phyloP scores from a whole-genome alignment of 2,113 vertebrate genomes.

The Tragelaphus scriptus region DNA sequence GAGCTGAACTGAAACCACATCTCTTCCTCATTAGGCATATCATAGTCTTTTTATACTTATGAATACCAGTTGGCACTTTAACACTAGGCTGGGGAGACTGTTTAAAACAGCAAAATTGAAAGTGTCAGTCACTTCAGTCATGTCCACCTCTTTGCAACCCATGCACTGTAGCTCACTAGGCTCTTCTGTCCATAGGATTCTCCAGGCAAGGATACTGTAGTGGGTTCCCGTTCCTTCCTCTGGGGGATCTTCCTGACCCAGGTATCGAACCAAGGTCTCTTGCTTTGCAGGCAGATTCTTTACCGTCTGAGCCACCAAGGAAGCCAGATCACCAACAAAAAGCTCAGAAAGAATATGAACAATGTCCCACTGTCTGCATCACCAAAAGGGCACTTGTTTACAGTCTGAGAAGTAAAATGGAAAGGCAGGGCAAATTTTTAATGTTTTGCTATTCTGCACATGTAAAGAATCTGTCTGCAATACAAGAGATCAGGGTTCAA shows the following conservation, averaged over 20 bases:
- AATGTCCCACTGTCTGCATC: not conserved
- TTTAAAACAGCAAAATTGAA: not conserved
- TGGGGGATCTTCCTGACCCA: accelerated
- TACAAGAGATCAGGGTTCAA: not conserved
- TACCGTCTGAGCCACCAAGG: not conserved
- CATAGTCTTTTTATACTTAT: not conserved
- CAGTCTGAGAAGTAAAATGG: not conserved
- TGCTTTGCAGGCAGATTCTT: not conserved
- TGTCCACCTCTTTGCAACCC: not conserved
- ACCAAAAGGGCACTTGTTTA: not conserved
- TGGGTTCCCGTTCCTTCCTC: not conserved
- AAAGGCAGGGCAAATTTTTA: not conserved
- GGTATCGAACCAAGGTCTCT: not conserved
- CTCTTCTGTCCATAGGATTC: not conserved
- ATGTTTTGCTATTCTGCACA: not conserved
- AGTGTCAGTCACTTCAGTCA: accelerated
- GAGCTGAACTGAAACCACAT: not conserved
- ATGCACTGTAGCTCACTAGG: not conserved
- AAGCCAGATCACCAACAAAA: not conserved
- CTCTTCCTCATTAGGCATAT: not conserved
- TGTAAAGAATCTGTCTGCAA: not conserved
- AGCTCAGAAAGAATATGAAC: not conserved
- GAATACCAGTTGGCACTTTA: not conserved
- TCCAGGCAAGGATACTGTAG: not conserved
- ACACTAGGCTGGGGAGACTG: not conserved